Evolutionary conservation across 2,113 vertebrate genomes (phyloP), one percentile per base, ranked within the genome.

Genomic region (Oophaga pumilio): DNA sequence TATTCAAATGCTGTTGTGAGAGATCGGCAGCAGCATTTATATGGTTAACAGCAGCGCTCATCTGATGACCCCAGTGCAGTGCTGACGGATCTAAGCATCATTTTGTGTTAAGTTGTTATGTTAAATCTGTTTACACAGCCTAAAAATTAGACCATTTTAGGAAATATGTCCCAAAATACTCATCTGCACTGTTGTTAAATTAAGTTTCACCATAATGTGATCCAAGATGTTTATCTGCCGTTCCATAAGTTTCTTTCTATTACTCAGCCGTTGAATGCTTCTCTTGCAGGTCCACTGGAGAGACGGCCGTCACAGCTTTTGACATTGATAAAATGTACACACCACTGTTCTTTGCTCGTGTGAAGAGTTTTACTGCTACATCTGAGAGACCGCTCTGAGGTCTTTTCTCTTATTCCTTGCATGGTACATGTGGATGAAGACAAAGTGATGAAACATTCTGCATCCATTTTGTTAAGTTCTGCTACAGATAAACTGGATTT

Each of bases 271-370:
- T 13, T 83, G 18, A 68, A n/a, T 26, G 17, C 22, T 86, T 87
- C 88, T 88, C 20, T 90, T 92, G 20, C 89, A 99, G 98, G 91
- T 95, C 96, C 0, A 97, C 96, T 49, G 98, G 97, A 86, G 98
- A 99, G 94, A 99, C 97, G 0, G 96, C 97, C 53, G 93, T 99
- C 89, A 97, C 97, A 20, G 92, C 96, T 33, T 99, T 99, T 15
- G 97, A 99, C 90, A 95, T 99, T 62, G 97, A 99, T 94, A 97
- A 96, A 93, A 99, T 97, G 97, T 99, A 99, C 91, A 94, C 96
- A 3, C 97, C 98, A 24, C 92, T 99, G 94, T 95, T 95, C 93
- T 99, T 99, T 91, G 96, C 97, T 91, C 97, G 98, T 87, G 98
- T 98, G 92, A 98, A 97, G 94, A 98, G 97, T 92, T 99, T 97